A percentile compares a stretch with the other conserved stretches of the same genome.
Evolutionary conservation across 2,113 vertebrate species (phyloP).

Genomic region (Ahaetulla prasina): DNA sequence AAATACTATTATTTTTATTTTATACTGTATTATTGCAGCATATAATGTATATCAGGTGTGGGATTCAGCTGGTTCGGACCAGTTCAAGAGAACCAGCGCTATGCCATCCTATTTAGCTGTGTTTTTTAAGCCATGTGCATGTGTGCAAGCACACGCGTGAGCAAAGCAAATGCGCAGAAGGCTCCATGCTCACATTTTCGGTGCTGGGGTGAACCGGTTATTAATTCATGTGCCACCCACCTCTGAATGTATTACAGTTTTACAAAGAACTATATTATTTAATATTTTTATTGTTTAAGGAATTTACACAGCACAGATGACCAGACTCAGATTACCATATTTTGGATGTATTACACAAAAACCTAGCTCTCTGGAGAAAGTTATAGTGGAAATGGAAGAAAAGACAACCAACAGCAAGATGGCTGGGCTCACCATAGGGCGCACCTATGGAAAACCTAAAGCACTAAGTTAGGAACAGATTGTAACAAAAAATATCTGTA

Average conservation of each 20-base stretch:
- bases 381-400: background rate
- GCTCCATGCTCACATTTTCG: too few relatives aligned
- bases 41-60: too few relatives aligned
- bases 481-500: background rate
- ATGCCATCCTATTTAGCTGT: too few relatives aligned
- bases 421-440: too few relatives aligned
- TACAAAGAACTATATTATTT: background rate
- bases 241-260: background rate
- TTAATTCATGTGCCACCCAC: too few relatives aligned
- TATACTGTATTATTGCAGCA: background rate
- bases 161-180: too few relatives aligned
- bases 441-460: background rate
- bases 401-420: background rate
- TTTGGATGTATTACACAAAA: background rate
- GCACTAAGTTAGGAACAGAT: background rate
- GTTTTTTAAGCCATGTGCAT: too few relatives aligned
- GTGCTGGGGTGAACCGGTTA: too few relatives aligned
- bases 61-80: too few relatives aligned
- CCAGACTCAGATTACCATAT: background rate
- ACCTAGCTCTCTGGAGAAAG: background rate
- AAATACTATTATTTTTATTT: background rate
- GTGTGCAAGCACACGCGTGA: too few relatives aligned
- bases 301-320: background rate
- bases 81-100: too few relatives aligned
- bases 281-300: background rate